Percentiles rank a stretch among this genome's conserved stretches.
These are phyloP conservation scores for Hemithea aestivaria DNA, from an alignment of 2,888 invertebrate genomes.

Conservation along the genomic window DNA sequence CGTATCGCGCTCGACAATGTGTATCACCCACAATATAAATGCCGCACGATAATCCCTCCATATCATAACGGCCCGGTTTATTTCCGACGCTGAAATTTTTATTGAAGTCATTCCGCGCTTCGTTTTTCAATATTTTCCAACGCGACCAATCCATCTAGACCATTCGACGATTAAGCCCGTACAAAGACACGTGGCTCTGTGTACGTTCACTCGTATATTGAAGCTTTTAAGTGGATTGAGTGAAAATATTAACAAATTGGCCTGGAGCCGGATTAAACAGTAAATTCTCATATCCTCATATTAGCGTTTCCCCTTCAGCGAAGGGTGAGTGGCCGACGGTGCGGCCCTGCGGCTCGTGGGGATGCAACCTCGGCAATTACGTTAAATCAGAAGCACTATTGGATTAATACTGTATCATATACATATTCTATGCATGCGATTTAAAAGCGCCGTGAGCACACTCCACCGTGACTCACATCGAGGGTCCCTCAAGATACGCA, in stretches of 20 bases:
- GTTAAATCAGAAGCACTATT: slow-evolving; percentile 73
- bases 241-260: slow-evolving; percentile 78
- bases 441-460: slow-evolving; percentile 23
- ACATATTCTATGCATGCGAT: slow-evolving; percentile 28
- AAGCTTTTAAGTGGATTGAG: slow-evolving; percentile 74
- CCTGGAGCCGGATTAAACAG: slow-evolving; percentile 76
- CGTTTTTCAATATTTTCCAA: slow-evolving; percentile 33
- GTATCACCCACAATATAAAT: slow-evolving; percentile 24
- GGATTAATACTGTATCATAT: slow-evolving; percentile 63
- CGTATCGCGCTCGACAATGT: slow-evolving; percentile 37
- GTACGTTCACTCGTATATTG: slow-evolving; percentile 43
- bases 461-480: slow-evolving; percentile 16
- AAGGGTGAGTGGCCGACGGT: slow-evolving; percentile 71
- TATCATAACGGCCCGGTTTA: slow-evolving; percentile 13
- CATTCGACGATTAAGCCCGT: slow-evolving; percentile 18
- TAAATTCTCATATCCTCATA: slow-evolving; percentile 78
- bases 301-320: slow-evolving; percentile 71
- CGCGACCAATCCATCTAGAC: slow-evolving; percentile 13
- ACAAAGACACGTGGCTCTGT: slow-evolving; percentile 29
- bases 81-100: slow-evolving; percentile 12
- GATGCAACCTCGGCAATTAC: slow-evolving; percentile 73
- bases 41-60: slow-evolving; percentile 14
- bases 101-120: slow-evolving; percentile 14
- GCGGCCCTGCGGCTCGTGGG: slow-evolving; percentile 55
- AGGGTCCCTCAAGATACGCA: slow-evolving; percentile 42